Evolutionary conservation across 2,888 invertebrate genomes (phyloP).

Genomic region (Pandemis heparana): DNA sequence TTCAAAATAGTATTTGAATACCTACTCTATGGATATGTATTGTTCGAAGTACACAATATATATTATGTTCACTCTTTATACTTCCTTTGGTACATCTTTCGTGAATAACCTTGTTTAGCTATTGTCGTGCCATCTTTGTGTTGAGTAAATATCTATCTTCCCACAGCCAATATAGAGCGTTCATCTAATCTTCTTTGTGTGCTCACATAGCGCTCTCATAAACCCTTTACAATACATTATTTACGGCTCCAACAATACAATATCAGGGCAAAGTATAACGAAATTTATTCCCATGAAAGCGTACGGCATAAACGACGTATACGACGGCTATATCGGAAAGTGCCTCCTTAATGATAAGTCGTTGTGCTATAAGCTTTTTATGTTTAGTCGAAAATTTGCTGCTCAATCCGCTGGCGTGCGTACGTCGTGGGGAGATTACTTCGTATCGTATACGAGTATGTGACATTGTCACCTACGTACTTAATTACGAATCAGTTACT

Average conservation of each 20-base stretch:
- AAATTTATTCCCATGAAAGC: slow-evolving; percentile 35
- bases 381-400: slow-evolving; percentile 35
- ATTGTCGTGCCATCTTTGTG: slow-evolving; percentile 36
- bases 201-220: slow-evolving; percentile 36
- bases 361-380: slow-evolving; percentile 26
- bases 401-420: slow-evolving; percentile 20
- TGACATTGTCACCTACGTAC: not conserved
- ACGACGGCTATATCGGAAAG: slow-evolving; percentile 11
- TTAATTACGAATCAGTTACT: not conserved
- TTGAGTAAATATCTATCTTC: slow-evolving; percentile 28
- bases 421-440: slow-evolving; percentile 12
- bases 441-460: not conserved
- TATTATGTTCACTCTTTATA: not conserved
- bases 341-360: slow-evolving; percentile 28
- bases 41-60: not conserved
- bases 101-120: slow-evolving; percentile 30
- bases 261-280: slow-evolving; percentile 37
- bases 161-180: slow-evolving; percentile 30
- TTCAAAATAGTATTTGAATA: not conserved
- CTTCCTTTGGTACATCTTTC: slow-evolving; percentile 4
- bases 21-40: not conserved
- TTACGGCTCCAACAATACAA: slow-evolving; percentile 36
- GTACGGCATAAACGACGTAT: slow-evolving; percentile 19
- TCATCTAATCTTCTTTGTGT: slow-evolving; percentile 36
- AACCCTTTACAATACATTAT: slow-evolving; percentile 40